phyloP scores from a whole-genome alignment of 2,797 vertebrate genomes.

The Tenualosa ilisha region DNA sequence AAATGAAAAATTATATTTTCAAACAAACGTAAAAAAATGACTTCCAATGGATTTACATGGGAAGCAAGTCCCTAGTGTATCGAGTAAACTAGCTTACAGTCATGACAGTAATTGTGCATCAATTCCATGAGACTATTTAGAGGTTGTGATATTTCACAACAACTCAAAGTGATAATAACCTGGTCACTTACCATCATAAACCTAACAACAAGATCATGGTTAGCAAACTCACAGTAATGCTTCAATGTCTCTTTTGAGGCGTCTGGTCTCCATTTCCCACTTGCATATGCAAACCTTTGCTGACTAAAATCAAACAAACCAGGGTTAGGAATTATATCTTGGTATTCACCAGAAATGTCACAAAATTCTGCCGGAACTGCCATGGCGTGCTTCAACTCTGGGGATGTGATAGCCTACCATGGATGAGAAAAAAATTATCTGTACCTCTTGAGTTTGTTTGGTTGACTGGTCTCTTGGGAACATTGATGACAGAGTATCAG shows the following conservation, averaged over 20 bases:
- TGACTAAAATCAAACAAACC: not conserved
- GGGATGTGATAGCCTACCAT: not conserved
- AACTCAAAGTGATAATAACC: not conserved
- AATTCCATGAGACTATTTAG: not conserved
- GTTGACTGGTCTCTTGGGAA: not conserved
- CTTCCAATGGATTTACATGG: not conserved
- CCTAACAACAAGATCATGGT: not conserved
- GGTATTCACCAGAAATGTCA: not conserved
- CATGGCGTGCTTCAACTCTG: not conserved
- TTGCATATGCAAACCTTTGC: not conserved
- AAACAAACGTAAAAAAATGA: too few relatives aligned
- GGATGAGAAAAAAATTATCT: not conserved
- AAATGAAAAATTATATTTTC: not conserved
- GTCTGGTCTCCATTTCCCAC: constrained; percentile 66
- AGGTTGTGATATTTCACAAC: not conserved
- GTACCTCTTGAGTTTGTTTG: not conserved
- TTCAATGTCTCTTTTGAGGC: constrained; percentile 67
- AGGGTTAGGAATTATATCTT: not conserved
- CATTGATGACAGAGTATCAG: not conserved
- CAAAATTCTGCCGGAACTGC: not conserved
- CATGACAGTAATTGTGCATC: too few relatives aligned
- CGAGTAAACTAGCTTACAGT: not conserved
- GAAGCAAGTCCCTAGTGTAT: not conserved
- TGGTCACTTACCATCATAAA: not conserved
- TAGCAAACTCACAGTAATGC: constrained; percentile 70